Base-by-base conservation (phyloP, 2,113 vertebrate species). In the Alethe castanea region DNA sequence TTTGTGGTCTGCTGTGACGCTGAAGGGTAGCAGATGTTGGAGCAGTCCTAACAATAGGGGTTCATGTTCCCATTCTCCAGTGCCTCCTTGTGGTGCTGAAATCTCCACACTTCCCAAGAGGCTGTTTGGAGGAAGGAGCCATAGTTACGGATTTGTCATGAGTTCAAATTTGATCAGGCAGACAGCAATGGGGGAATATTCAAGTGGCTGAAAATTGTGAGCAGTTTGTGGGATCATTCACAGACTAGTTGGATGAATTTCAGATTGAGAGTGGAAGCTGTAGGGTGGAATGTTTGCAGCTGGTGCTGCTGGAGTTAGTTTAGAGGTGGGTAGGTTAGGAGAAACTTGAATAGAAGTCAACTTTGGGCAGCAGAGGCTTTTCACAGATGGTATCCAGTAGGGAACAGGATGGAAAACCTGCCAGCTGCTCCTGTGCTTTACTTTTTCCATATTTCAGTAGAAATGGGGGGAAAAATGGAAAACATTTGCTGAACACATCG, bases 1-100 rank as follows among this genome's bases (percentile, higher is more conserved):
- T 91, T 48, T 64, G 42, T 77, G 79, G 73, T 83, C 36, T 0
- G 1, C 62, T 28, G 54, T 7, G 18, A 36, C 1, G 4, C 71
- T 64, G 85, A 69, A 74, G 91, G 82, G 20, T 38, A 64, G 19
- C 92, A 94, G 94, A 88, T 89, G 90, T 85, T 95, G 76, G 56
- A 77, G 76, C 20, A 40, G 26, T 78, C 89, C 67, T 87, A 20
- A 93, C 85, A 88, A 61, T 14, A 13, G n/a, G 29, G 13, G 60
- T 19, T 92, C n/a, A 0, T 69, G 71, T 95, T 90, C 59, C 76
- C 70, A 1, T 45, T 12, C 50, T 60, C 42, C 64, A 61, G 64
- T 26, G n/a, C 80, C 76, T 86, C 29, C 66, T 76, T 6, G 14
- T 40, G 6, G 6, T 45, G 74, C 88, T 94, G 69, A 90, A 86